Evolutionary conservation across 2,797 vertebrate genomes (phyloP), one percentile per base, ranked within the genome.

Genomic region (Halcyon smyrnensis): DNA sequence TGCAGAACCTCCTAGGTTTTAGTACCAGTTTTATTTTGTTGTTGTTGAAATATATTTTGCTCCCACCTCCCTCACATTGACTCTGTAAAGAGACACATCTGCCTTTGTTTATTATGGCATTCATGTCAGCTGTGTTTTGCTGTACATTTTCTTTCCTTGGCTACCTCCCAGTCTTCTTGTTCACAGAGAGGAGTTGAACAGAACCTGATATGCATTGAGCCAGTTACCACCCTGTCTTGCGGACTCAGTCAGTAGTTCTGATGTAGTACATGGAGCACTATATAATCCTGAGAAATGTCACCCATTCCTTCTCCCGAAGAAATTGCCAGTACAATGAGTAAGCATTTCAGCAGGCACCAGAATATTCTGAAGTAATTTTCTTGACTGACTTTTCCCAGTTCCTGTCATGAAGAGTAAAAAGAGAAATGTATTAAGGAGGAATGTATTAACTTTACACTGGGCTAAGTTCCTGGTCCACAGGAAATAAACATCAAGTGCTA

Each of bases 71-170:
- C 70, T 89, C 75, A 41, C 11, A 30, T 1, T 74, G 54, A 41
- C 65, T 76, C 30, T 27, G 24, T 84, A 41, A 85, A 87, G 54
- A 91, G 46, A 39, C 83, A 83, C 83, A 90, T 91, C 84, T 95
- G 84, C 27, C 91, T 95, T 89, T 88, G 46, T 93, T 95, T 95
- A 64, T 94, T 83, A 69, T 74, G 39, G 37, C 48, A 34, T 69
- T 90, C 70, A 39, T 51, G 56, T 93, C 88, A 94, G 75, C 64
- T 92, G 65, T 79, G 46, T 84, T 93, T 93, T 85, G 48, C 54
- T 92, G 75, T 51, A 54, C 43, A 57, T 90, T 95, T 91, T 91
- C 54, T 71, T 91, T 75, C 53, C 48, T 88, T 87, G 74, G 86
- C 67, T 95, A 74, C 25, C 30, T 63, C 88, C 53, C 78, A 94